These are phyloP conservation scores for Gastrophryne carolinensis DNA, from an alignment of 2,797 vertebrate genomes.

Conservation along the genomic window DNA sequence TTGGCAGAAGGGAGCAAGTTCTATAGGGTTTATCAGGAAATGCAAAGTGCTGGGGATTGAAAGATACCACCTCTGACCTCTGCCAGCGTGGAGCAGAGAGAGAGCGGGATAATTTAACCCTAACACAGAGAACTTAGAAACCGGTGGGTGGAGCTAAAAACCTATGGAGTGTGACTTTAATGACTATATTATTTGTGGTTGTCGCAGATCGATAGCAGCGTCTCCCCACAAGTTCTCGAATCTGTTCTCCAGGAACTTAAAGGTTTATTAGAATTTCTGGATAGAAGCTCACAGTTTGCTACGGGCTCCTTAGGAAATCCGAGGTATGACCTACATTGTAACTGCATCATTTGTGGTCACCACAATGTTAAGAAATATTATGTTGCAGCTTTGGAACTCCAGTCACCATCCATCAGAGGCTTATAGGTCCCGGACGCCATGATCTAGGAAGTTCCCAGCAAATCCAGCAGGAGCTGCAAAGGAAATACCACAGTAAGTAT, in stretches of 20 bases:
- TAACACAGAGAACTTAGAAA: too few relatives aligned
- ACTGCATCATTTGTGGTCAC: background rate
- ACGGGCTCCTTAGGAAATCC: conserved; percentile 82
- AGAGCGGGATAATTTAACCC: too few relatives aligned
- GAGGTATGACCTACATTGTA: conserved; percentile 72
- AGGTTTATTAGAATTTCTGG: conserved; percentile 89
- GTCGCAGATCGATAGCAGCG: conserved; percentile 85
- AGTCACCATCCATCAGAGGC: conserved; percentile 88
- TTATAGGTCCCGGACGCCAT: conserved; percentile 87
- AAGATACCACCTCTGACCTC: too few relatives aligned
- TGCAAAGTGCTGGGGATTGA: too few relatives aligned
- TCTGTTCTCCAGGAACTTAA: conserved; percentile 81
- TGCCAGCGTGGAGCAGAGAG: too few relatives aligned
- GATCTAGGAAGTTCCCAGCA: conserved; percentile 90
- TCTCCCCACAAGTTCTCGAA: conserved; percentile 77
- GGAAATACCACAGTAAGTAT: conserved; percentile 87
- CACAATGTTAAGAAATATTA: background rate
- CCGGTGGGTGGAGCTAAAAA: too few relatives aligned
- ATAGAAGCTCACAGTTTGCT: conserved; percentile 93
- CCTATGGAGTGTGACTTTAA: too few relatives aligned
- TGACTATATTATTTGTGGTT: too few relatives aligned
- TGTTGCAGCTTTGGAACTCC: conserved; percentile 78
- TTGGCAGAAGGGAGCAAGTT: too few relatives aligned
- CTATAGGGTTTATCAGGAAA: too few relatives aligned
- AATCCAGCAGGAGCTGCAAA: conserved; percentile 93